Evolutionary conservation across 2,888 invertebrate genomes (phyloP), one percentile per base, ranked within the genome.

Genomic region (Epinotia demarniana): DNA sequence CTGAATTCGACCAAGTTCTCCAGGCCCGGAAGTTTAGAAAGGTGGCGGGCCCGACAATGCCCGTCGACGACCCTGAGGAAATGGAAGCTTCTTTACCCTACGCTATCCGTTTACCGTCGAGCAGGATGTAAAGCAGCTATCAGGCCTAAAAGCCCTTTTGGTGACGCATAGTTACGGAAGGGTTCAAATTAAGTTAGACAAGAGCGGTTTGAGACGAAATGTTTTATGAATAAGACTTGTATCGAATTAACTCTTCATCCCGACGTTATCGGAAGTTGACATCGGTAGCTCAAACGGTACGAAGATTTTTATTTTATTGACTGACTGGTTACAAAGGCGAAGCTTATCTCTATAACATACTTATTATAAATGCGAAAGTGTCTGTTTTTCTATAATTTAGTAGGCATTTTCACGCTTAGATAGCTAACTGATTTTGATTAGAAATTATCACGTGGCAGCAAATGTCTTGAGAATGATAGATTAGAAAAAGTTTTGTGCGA

Each of bases 171-270:
- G 49, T 13, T 53, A 53, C 53, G 13, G 53, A 53, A 5, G n/a
- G 6, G 53, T 1, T n/a, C 53, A n/a, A n/a, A n/a, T 8, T 53
- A 53, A 4, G n/a, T 6, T 53, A n/a, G 53, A 5, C 8, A 53
- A 5, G 53, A 53, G 53, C n/a, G n/a, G 53, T 53, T 53, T 53
- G n/a, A 53, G 53, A n/a, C 53, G 39, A 39, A 53, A 53, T 53
- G 53, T 53, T 53, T 53, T 53, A 53, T 53, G 16, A 53, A 53
- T 53, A 53, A 53, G 53, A 60, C 69, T 63, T 53, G 63, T 67
- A 72, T 75, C 72, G 75, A 75, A 72, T 75, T 75, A 75, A 75
- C 75, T 75, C 75, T 61, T 75, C 72, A 72, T 61, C 60, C 18
- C 4, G 66, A 71, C 71, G 66, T 75, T 75, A 75, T 75, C 75